Evolutionary conservation across 1,140 invertebrate genomes (phyloP).

Genomic region (Metaphire vulgaris): DNA sequence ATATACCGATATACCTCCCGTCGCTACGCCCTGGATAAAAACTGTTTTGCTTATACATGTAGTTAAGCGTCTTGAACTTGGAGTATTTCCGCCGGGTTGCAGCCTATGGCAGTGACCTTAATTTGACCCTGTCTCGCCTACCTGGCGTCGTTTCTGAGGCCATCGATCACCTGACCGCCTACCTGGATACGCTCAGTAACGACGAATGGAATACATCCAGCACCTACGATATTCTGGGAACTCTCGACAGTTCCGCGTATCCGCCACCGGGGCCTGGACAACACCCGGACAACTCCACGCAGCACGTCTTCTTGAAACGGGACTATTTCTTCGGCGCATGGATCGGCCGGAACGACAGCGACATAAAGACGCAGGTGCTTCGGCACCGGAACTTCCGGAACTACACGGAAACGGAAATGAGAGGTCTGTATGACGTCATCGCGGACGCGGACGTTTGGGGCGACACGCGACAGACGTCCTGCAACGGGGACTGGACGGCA

Average conservation of each 20-base stretch:
- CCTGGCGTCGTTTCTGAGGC: no score
- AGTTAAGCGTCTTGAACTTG: slow-evolving; percentile 31
- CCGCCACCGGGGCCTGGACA: no score
- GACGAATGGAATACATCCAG: no score
- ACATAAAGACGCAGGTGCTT: background rate
- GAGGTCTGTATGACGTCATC: background rate
- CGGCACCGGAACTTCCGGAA: background rate
- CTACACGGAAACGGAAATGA: slow-evolving; percentile 1
- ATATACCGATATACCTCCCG: no score
- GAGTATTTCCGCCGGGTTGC: slow-evolving; percentile 22
- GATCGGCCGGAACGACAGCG: background rate
- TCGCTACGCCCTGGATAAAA: no score
- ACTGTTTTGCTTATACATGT: no score
- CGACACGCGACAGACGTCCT: background rate
- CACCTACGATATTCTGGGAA: no score
- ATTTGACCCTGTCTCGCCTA: slow-evolving; percentile 10
- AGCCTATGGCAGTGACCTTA: slow-evolving; percentile 14
- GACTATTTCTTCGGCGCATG: background rate
- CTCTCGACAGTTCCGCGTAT: no score
- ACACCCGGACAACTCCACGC: no score
- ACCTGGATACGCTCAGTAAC: no score
- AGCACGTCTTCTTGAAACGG: background rate
- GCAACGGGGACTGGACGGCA: background rate
- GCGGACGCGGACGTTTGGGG: background rate
- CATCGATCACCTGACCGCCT: no score